Evolutionary conservation across 1,140 invertebrate species (phyloP).

Genomic region (Rhizoglyphus robini): DNA sequence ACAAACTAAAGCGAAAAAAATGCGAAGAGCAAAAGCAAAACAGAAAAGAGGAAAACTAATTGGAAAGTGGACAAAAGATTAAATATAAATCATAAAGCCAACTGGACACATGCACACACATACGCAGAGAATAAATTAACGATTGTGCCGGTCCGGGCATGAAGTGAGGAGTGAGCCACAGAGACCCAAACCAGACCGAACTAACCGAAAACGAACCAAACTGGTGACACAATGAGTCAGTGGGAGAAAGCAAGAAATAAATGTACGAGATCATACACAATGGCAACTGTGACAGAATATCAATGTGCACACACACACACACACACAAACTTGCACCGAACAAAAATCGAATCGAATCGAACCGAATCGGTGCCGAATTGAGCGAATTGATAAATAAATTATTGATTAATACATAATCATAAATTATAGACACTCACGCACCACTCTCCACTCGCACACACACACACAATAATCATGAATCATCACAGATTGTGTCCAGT

Average conservation of each 20-base stretch:
- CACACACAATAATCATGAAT: too few species aligned
- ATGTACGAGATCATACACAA: too few species aligned
- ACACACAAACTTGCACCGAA: not conserved
- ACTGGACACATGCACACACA: not conserved
- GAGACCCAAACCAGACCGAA: not conserved
- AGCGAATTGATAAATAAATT: constrained; percentile 2
- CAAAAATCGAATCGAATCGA: not conserved
- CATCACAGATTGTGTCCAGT: too few species aligned
- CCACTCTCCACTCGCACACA: too few species aligned
- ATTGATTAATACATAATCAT: constrained; percentile 1
- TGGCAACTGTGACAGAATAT: constrained; percentile 3
- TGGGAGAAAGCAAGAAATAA: not conserved
- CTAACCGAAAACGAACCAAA: not conserved
- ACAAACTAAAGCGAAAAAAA: not conserved
- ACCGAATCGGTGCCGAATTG: not conserved
- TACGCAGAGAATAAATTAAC: not conserved
- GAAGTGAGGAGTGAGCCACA: too few species aligned
- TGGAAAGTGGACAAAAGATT: constrained; percentile 15
- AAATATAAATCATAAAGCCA: constrained; percentile 13
- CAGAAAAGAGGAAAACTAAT: constrained; percentile 4
- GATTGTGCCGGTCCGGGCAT: not conserved
- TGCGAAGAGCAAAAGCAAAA: not conserved
- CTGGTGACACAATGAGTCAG: not conserved
- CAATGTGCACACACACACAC: not conserved
- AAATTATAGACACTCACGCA: too few species aligned